A percentile compares a stretch with the other conserved stretches of the same genome.
These are phyloP conservation scores for Maniola jurtina DNA, from an alignment of 1,140 invertebrate genomes.

Conservation along the genomic window DNA sequence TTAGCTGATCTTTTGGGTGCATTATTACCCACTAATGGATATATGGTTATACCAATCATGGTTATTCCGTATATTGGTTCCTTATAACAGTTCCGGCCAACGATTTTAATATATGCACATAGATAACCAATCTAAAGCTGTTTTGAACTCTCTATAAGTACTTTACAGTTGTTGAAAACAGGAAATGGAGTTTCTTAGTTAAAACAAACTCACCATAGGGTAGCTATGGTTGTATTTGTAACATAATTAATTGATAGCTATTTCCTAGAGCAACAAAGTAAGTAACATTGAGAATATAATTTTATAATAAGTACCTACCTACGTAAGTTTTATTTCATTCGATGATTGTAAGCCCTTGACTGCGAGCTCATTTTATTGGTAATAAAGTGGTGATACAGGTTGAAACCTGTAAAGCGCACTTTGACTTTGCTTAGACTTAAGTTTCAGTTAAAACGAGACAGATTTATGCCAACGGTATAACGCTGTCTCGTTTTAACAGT, in stretches of 20 bases:
- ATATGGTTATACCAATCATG: neutral
- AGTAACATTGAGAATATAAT: neutral
- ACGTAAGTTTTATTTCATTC: too few species aligned
- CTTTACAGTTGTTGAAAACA: too few species aligned
- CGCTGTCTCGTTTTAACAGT: too few species aligned
- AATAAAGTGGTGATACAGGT: too few species aligned
- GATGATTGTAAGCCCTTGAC: too few species aligned
- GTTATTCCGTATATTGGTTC: neutral
- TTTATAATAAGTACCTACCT: too few species aligned
- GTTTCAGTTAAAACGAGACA: too few species aligned
- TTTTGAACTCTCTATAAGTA: neutral
- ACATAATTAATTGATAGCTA: neutral
- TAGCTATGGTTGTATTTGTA: neutral
- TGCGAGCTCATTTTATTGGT: too few species aligned
- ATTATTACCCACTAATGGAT: neutral
- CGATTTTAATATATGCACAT: constrained; percentile 4
- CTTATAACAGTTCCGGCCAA: neutral
- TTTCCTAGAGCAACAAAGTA: neutral
- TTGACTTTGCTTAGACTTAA: too few species aligned
- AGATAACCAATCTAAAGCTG: constrained; percentile 4
- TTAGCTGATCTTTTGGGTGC: too few species aligned
- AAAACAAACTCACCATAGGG: neutral
- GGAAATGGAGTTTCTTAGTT: neutral
- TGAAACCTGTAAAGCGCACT: too few species aligned
- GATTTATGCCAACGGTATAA: too few species aligned